Base-by-base conservation (phyloP, 1,140 invertebrate genomes). In the Chionoecetes opilio region DNA sequence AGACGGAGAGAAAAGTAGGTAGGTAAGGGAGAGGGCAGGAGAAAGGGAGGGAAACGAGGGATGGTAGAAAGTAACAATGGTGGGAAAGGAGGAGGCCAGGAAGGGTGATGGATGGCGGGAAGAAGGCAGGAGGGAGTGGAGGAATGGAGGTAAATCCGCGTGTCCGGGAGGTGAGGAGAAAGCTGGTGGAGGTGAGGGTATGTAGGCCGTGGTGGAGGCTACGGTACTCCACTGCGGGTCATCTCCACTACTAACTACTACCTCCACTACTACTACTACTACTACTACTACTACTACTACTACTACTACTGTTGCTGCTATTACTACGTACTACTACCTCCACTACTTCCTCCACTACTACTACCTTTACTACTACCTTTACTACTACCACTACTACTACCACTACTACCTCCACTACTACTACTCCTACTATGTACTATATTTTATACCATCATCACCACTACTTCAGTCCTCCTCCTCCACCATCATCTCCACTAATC, bases 331-430 rank as follows among this genome's bases (percentile, higher is more conserved):
- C n/a, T 75, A 0, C n/a, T 75, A n/a, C 63, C n/a, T 17, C 63
- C n/a, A n/a, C 63, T 75, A n/a, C n/a, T 75, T 2, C 63, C n/a
- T 17, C n/a, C n/a, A 75, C 63, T 75, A 75, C 63, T 75, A 75
- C 63, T 75, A 75, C 63, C n/a, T n/a, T 26, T 75, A 75, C 63
- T 75, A n/a, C 63, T 75, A 75, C 63, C 2, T n/a, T 26, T 75
- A 75, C 63, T 75, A 75, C 63, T 75, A 75, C 63, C n/a, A n/a
- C 63, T 75, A 75, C 63, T 75, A 75, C 63, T 75, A 75, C 63
- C 6, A 75, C 46, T 53, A 53, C 8, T 46, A 46, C 41, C 5
- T 46, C 41, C 14, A 46, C 14, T 46, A 46, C 14, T 14, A 6
- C 41, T 46, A 46, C 41, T 6, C 41, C 5, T n/a, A n/a, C n/a